Percentiles rank a stretch among this genome's conserved stretches.
These are phyloP conservation scores for Tinea semifulvella DNA, from an alignment of 2,888 invertebrate genomes.

Conservation along the genomic window DNA sequence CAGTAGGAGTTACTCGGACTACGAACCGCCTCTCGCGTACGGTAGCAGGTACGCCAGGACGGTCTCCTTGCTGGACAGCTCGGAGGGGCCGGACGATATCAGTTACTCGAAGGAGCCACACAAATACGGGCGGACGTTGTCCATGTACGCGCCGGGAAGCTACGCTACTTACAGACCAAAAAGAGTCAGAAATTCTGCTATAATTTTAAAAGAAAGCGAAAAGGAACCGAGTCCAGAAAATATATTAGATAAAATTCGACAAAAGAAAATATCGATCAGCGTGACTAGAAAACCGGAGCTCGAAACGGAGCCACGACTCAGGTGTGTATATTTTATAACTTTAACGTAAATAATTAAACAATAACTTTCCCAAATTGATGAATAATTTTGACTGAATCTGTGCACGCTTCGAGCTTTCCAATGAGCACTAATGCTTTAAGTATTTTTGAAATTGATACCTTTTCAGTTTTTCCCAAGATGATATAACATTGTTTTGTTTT, in stretches of 20 bases:
- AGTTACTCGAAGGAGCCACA: slow-evolving; percentile 43
- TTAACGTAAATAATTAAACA: slow-evolving; percentile 54
- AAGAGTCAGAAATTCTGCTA: slow-evolving; percentile 56
- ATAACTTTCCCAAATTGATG: slow-evolving; percentile 52
- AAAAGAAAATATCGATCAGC: slow-evolving; percentile 58
- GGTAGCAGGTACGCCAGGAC: slow-evolving; percentile 53
- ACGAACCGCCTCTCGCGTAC: slow-evolving; percentile 44
- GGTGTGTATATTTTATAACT: slow-evolving; percentile 56
- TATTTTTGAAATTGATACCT: slow-evolving; percentile 23
- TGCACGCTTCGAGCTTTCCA: slow-evolving; percentile 64
- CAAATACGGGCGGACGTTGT: slow-evolving; percentile 55
- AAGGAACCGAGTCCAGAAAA: slow-evolving; percentile 61
- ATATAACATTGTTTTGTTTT: not conserved
- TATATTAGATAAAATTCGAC: slow-evolving; percentile 58
- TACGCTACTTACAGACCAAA: slow-evolving; percentile 62
- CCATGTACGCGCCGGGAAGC: slow-evolving; percentile 58
- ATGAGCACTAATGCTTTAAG: slow-evolving; percentile 58
- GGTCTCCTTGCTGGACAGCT: slow-evolving; percentile 51
- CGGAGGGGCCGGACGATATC: slow-evolving; percentile 37
- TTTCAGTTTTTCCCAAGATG: slow-evolving; percentile 9
- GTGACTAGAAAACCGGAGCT: slow-evolving; percentile 54
- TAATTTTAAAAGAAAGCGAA: slow-evolving; percentile 58
- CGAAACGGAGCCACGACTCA: slow-evolving; percentile 49
- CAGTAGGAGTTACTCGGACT: slow-evolving; percentile 47
- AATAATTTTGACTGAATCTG: slow-evolving; percentile 46